phyloP scores from a whole-genome alignment of 1,140 invertebrate genomes.

The Orchestia grillus region DNA sequence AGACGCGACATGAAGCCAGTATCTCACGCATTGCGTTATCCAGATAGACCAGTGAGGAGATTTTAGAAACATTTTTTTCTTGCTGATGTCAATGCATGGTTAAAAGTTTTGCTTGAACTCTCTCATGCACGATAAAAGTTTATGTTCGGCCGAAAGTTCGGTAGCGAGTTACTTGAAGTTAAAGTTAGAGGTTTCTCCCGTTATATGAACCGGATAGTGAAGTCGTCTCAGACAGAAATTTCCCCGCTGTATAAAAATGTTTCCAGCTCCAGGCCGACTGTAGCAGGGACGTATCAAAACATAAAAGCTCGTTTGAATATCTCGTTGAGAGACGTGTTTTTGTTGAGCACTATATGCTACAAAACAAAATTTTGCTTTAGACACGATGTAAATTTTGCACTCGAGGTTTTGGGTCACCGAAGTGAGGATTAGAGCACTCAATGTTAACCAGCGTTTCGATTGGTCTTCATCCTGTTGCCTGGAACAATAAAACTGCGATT shows the following conservation, averaged over 20 bases:
- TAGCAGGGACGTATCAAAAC: not conserved
- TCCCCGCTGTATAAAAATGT: not conserved
- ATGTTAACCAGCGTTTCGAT: not conserved
- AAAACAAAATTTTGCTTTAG: not conserved
- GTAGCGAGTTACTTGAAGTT: conserved; percentile 3
- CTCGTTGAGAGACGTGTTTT: not conserved
- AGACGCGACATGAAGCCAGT: not conserved
- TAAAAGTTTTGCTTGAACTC: not conserved
- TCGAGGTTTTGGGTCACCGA: not conserved
- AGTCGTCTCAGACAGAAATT: too few species aligned
- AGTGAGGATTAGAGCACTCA: not conserved
- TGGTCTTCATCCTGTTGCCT: not conserved
- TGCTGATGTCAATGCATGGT: not conserved
- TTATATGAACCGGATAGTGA: not conserved
- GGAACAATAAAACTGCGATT: not conserved
- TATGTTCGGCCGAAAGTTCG: not conserved
- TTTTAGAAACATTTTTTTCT: not conserved
- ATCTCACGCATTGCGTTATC: not conserved
- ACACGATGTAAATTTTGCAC: not conserved
- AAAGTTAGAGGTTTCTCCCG: not conserved
- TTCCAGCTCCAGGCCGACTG: not conserved
- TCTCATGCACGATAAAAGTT: conserved; percentile 30
- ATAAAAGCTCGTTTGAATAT: not conserved
- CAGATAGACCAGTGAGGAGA: not conserved
- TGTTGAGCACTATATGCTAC: not conserved